These are phyloP conservation scores for Cirrhinus molitorella DNA, from an alignment of 2,797 vertebrate genomes.

Conservation along the genomic window DNA sequence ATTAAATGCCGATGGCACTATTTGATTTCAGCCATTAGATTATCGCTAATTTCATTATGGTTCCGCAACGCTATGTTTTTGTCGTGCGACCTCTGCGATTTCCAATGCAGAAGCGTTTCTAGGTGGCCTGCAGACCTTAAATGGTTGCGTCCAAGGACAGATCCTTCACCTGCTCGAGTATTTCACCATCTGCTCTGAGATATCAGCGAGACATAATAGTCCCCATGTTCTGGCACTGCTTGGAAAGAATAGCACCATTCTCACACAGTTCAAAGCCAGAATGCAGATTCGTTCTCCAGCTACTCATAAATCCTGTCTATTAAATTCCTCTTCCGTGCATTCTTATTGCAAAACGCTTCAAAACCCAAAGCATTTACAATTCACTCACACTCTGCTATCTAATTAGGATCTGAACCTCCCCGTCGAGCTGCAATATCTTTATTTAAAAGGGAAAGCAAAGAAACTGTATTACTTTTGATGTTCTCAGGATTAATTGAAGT, in stretches of 20 bases:
- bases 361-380: conserved; percentile 10
- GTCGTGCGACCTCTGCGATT: conserved; percentile 33
- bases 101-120: neutral
- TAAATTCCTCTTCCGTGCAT: conserved; percentile 30
- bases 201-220: conserved; percentile 46
- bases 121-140: conserved; percentile 42
- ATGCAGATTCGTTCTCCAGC: conserved; percentile 44
- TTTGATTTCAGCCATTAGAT: conserved; percentile 66
- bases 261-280: conserved; percentile 38
- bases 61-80: conserved; percentile 32
- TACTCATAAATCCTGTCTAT: conserved; percentile 49
- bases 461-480: neutral
- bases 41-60: conserved; percentile 52
- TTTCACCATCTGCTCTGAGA: conserved; percentile 61
- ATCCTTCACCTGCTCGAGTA: conserved; percentile 46
- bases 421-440: conserved; percentile 27
- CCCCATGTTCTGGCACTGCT: conserved; percentile 36
- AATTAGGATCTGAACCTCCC: conserved; percentile 36
- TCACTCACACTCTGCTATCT: conserved; percentile 23
- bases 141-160: conserved; percentile 43
- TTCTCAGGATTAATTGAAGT: conserved; percentile 18
- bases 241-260: conserved; percentile 31
- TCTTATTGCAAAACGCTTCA: conserved; percentile 1
- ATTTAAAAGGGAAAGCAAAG: conserved; percentile 29
- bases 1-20: conserved; percentile 68